Conservation (phyloP, 2,888 invertebrate genomes). For the Chloroclysta siterata region DNA sequence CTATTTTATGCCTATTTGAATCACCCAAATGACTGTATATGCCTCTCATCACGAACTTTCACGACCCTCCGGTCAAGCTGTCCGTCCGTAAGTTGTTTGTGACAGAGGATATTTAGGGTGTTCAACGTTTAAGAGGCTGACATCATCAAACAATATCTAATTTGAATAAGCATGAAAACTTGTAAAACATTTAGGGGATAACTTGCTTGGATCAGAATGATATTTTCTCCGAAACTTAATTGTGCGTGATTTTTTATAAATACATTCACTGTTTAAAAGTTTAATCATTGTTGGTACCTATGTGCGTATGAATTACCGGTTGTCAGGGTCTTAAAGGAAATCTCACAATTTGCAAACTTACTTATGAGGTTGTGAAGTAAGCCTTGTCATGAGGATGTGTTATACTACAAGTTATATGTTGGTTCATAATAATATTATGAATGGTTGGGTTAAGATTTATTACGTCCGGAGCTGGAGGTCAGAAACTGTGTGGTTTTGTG, state of each 20-base stretch:
- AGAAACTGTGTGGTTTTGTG: slow-evolving; percentile 3
- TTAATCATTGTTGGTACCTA: no score
- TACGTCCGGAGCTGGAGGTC: not conserved
- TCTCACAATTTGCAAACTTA: slow-evolving; percentile 13
- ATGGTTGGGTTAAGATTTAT: not conserved
- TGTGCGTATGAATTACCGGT: no score
- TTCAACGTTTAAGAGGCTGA: slow-evolving; percentile 13
- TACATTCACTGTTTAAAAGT: no score
- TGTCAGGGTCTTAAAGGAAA: slow-evolving; percentile 1
- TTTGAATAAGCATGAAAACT: no score
- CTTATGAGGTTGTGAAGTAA: not conserved
- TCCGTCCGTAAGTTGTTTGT: slow-evolving; percentile 31
- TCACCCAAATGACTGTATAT: slow-evolving; percentile 30
- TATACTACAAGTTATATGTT: not conserved
- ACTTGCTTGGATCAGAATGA: no score
- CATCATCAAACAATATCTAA: no score
- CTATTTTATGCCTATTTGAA: slow-evolving; percentile 29
- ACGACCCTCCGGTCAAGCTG: slow-evolving; percentile 41
- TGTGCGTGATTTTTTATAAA: no score
- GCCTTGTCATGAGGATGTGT: slow-evolving; percentile 1
- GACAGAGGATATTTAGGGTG: slow-evolving; percentile 32
- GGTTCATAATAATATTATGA: slow-evolving; percentile 9
- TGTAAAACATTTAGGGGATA: no score
- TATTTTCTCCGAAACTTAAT: no score
- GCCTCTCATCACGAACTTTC: slow-evolving; percentile 25